Conservation (phyloP, 2,888 invertebrate genomes). For the Acanthosoma haemorrhoidale region DNA sequence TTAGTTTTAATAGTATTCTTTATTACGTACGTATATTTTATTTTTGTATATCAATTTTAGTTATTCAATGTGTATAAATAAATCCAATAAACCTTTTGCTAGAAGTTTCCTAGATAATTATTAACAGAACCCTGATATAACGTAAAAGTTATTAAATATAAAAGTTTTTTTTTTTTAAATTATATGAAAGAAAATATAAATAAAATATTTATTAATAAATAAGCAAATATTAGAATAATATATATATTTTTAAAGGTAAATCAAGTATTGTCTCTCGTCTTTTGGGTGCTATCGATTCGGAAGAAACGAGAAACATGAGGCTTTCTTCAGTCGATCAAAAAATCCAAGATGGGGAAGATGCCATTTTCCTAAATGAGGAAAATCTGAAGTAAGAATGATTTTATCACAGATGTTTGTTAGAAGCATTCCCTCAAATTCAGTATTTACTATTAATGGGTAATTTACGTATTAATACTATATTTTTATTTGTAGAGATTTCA, state of each 20-base stretch:
- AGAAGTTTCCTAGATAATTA: too few species aligned
- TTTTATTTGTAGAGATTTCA: conserved; percentile 56
- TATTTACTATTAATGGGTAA: neutral
- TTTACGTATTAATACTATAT: conserved; percentile 23
- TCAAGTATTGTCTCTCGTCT: conserved; percentile 65
- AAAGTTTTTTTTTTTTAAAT: too few species aligned
- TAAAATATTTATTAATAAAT: too few species aligned
- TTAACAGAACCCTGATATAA: too few species aligned
- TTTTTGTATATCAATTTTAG: too few species aligned
- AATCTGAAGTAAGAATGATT: conserved; percentile 55
- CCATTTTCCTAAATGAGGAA: conserved; percentile 54
- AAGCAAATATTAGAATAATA: too few species aligned
- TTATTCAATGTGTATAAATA: too few species aligned
- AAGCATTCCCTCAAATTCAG: neutral
- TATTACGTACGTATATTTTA: too few species aligned
- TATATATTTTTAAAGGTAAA: conserved; percentile 50
- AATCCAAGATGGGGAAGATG: conserved; percentile 57
- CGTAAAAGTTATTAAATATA: too few species aligned
- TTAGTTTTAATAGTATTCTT: too few species aligned
- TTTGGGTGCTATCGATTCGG: conserved; percentile 69
- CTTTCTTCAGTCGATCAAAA: conserved; percentile 61
- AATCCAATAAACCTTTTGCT: too few species aligned
- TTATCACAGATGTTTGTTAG: neutral
- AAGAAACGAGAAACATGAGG: conserved; percentile 66
- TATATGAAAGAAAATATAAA: too few species aligned